Conservation (phyloP, 2,888 invertebrate genomes). For the Aricia artaxerxes region DNA sequence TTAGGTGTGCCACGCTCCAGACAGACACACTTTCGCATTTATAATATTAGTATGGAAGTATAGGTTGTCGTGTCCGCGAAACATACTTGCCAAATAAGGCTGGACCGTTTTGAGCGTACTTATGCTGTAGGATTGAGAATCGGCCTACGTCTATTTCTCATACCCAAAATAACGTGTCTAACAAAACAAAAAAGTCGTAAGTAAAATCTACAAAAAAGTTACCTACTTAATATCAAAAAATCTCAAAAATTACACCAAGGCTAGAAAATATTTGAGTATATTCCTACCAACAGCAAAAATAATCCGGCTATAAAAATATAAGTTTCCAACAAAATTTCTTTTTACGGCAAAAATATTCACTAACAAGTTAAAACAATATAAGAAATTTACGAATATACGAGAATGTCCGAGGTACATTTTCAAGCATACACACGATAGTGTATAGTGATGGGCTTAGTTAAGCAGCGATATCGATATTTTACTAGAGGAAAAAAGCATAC, state of each 20-base stretch:
- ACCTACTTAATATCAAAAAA: background rate
- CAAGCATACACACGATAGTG: background rate
- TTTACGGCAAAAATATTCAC: conserved; percentile 17
- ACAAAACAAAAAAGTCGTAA: too few species aligned
- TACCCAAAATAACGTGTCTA: too few species aligned
- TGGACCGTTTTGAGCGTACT: too few species aligned
- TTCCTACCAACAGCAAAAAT: background rate
- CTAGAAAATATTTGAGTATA: too few species aligned
- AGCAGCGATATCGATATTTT: background rate
- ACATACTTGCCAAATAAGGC: too few species aligned
- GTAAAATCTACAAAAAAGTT: background rate
- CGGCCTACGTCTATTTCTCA: too few species aligned
- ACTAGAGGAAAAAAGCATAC: background rate
- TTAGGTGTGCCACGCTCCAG: too few species aligned
- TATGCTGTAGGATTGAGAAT: too few species aligned
- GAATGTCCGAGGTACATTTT: conserved; percentile 19
- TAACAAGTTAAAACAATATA: conserved; percentile 26
- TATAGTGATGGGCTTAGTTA: background rate
- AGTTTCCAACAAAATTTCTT: background rate
- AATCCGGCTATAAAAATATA: background rate
- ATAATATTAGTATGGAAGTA: too few species aligned
- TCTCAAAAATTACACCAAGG: background rate
- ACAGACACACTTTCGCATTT: too few species aligned
- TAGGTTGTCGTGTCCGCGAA: too few species aligned
- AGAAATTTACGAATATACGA: background rate